Conservation (phyloP, 2,888 invertebrate species). For the Amphipoea oculea region DNA sequence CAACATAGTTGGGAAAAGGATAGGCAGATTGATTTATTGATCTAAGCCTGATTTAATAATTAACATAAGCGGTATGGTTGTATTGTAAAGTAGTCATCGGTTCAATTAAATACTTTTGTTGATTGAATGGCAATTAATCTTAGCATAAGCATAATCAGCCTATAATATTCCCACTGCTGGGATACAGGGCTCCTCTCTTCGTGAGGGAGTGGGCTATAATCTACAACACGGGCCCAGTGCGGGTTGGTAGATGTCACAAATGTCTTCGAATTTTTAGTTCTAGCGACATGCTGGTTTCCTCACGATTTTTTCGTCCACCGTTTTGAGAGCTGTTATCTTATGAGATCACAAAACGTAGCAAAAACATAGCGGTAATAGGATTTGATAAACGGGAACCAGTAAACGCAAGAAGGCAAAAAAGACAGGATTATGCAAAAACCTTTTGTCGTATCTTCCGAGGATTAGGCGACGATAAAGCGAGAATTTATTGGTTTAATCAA, state of each 20-base stretch:
- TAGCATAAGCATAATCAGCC: too few species aligned
- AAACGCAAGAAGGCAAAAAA: slow-evolving; percentile 8
- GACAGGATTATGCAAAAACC: slow-evolving; percentile 11
- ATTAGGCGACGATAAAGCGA: slow-evolving; percentile 31
- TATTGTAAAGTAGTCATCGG: not conserved
- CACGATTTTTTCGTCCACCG: too few species aligned
- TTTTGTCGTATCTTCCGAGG: slow-evolving; percentile 1
- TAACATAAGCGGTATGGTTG: not conserved
- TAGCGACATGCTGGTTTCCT: too few species aligned
- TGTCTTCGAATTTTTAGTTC: too few species aligned
- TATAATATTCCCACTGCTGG: too few species aligned
- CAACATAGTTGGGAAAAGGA: not conserved
- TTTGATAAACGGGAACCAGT: slow-evolving; percentile 8
- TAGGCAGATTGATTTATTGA: not conserved
- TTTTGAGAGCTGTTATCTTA: not conserved
- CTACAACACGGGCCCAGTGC: too few species aligned
- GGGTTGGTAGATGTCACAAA: too few species aligned
- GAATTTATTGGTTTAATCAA: slow-evolving; percentile 62
- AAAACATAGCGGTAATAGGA: not conserved
- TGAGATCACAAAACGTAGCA: not conserved
- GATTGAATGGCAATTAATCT: not conserved
- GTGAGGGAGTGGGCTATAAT: too few species aligned
- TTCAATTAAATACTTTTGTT: too few species aligned
- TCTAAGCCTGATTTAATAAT: not conserved
- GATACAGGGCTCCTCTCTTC: too few species aligned